These are phyloP conservation scores for Fulmarus glacialis DNA, from an alignment of 2,113 vertebrate genomes.

Conservation along the genomic window DNA sequence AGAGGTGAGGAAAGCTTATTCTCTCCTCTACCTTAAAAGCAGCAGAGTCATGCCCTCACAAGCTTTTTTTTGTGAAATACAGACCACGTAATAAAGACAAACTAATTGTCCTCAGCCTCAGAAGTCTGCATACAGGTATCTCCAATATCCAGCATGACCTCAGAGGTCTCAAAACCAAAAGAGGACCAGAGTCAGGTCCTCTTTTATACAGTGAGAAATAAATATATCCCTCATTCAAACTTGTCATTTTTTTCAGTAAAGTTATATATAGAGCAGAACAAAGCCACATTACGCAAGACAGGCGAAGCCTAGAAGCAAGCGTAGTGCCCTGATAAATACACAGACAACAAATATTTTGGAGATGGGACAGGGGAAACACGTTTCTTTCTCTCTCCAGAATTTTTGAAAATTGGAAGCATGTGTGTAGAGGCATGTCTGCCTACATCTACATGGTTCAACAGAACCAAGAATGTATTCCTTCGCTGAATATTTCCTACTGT, in stretches of 20 bases:
- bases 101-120: not conserved
- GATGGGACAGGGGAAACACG: rapidly evolving
- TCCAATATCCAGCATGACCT: not conserved
- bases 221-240: not conserved
- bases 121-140: not conserved
- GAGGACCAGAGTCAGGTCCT: not conserved
- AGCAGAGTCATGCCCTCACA: not conserved
- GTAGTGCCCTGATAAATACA: rapidly evolving
- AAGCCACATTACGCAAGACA: not conserved
- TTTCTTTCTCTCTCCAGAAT: not conserved
- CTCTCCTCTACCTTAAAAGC: not conserved
- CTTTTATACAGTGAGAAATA: not conserved
- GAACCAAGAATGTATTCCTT: not conserved
- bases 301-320: not conserved
- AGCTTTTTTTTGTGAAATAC: not conserved
- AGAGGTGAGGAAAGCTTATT: not conserved
- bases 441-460: not conserved
- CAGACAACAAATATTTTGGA: not conserved
- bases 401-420: not conserved
- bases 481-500: not conserved
- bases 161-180: not conserved
- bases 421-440: not conserved
- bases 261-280: not conserved
- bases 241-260: not conserved
- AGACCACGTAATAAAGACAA: not conserved